Conservation (phyloP, 2,113 vertebrate species). For the Paedocypris sp. region DNA sequence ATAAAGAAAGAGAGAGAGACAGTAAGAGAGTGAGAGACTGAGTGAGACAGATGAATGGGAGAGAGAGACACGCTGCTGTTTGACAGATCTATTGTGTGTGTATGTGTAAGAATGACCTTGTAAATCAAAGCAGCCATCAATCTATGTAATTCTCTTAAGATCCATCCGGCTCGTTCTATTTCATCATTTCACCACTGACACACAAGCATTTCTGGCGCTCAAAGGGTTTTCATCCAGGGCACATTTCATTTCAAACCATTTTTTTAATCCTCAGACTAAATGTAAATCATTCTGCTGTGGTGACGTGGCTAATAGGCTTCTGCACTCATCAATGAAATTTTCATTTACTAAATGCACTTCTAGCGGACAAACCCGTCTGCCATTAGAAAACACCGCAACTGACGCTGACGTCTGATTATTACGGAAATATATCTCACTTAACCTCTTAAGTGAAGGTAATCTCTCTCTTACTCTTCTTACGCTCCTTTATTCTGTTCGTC, state of each 20-base stretch:
- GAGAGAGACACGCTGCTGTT: not conserved
- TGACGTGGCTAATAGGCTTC: not conserved
- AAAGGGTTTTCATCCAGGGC: not conserved
- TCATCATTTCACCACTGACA: not conserved
- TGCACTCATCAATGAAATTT: slow-evolving; percentile 5
- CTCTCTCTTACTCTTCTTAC: no score
- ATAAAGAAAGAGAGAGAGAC: not conserved
- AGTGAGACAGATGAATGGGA: not conserved
- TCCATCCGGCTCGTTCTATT: not conserved
- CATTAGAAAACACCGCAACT: not conserved
- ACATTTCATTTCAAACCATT: not conserved
- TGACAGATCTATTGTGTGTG: not conserved
- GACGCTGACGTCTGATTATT: slow-evolving; percentile 3
- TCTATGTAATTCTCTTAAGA: not conserved
- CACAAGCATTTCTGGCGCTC: not conserved
- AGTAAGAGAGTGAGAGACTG: not conserved
- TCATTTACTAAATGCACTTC: slow-evolving; percentile 14
- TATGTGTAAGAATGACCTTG: not conserved
- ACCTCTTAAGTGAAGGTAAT: slow-evolving; percentile 12
- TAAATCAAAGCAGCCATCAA: slow-evolving; percentile 9
- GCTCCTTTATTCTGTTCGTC: no score
- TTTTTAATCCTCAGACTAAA: not conserved
- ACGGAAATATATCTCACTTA: slow-evolving; percentile 13
- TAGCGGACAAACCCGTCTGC: not conserved
- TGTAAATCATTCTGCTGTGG: not conserved